A percentile compares a stretch with the other conserved stretches of the same genome.
Evolutionary conservation across 2,888 invertebrate species (phyloP).

Genomic region (Cecidostiba fungosa): DNA sequence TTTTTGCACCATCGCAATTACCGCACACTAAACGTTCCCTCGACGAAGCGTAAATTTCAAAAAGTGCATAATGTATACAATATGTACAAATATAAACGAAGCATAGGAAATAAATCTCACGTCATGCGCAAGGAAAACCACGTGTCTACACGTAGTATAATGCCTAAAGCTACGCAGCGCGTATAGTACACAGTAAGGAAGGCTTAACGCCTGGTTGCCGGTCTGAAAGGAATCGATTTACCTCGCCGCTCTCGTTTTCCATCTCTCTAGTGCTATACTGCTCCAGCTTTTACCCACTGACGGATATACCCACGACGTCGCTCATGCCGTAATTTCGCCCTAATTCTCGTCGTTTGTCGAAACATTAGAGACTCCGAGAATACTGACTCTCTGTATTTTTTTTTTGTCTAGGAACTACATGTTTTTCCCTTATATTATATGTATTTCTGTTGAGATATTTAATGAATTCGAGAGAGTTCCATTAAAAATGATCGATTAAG

Average conservation of each 20-base stretch:
- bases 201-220: slow-evolving; percentile 46
- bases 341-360: slow-evolving; percentile 55
- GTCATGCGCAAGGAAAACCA: neutral
- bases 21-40: neutral
- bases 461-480: neutral
- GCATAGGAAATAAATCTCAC: neutral
- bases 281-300: slow-evolving; percentile 14
- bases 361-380: slow-evolving; percentile 13
- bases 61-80: neutral
- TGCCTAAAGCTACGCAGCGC: neutral
- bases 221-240: slow-evolving; percentile 60
- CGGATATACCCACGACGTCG: slow-evolving; percentile 9
- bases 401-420: neutral
- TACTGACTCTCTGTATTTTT: neutral
- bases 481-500: slow-evolving; percentile 22
- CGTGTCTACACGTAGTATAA: neutral
- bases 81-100: neutral
- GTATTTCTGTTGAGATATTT: neutral
- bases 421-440: neutral
- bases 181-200: neutral
- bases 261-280: neutral
- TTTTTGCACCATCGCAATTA: neutral
- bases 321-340: slow-evolving; percentile 46
- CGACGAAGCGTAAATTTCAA: neutral
- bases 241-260: slow-evolving; percentile 48